Base-by-base conservation (phyloP, 2,888 invertebrate species). In the Subacronicta megacephala region DNA sequence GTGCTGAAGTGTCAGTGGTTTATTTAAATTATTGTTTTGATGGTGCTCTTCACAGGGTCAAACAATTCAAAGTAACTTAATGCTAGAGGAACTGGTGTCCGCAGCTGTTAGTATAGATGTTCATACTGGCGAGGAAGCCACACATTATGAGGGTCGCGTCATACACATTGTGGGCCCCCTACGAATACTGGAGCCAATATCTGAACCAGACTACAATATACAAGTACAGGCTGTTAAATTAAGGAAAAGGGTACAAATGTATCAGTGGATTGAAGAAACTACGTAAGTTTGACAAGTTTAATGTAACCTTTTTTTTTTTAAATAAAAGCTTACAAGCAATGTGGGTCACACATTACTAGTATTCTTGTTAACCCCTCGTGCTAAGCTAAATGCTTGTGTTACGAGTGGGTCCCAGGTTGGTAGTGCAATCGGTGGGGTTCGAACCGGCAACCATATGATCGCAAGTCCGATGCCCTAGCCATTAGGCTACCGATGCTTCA, bases 201-300 rank as follows among this genome's bases (percentile, higher is more conserved):
- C 97, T 0, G 98, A 98, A 82, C 96, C 97, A 0, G 97, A 97
- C 60, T 98, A 98, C 86, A 97, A 97, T 55, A 96, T 98, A 43
- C 96, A 97, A 62, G 96, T 98, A 1, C 95, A 96, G 75, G 97
- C 98, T 2, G 97, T 98, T 0, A 98, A 98, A 84, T 88, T 99
- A 20, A 96, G 96, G 80, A 95, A 98, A 59, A 93, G 97, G 53
- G 98, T 98, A 0, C 98, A 98, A 88, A 98, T 98, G 98, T 98
- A 97, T 86, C 98, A 98, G 82, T 98, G 98, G 98, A 95, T 98
- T 54, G 98, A 98, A 79, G 97, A 97, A 80, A 88, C 95, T 78
- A 95, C 95, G 96, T 96, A 90, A 89, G 89, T 81, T 77, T 33
- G 7, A 58, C n/a, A n/a, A n/a, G n/a, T n/a, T n/a, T n/a, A n/a